phyloP scores from a whole-genome alignment of 2,888 invertebrate genomes.

The Formica aserva region DNA sequence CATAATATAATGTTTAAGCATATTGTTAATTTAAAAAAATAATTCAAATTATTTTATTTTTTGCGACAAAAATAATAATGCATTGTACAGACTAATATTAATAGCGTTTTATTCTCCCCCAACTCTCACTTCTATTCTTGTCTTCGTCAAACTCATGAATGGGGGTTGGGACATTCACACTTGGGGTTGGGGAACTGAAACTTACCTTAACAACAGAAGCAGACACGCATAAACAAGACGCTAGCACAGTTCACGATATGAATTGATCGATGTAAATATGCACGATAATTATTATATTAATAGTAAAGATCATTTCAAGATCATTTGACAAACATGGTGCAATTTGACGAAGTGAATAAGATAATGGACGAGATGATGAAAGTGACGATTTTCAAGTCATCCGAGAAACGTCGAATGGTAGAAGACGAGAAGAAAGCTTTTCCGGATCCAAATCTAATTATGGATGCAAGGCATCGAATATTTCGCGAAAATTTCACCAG shows the following conservation, averaged over 20 bases:
- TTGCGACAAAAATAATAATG: background rate
- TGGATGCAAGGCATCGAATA: conserved; percentile 78
- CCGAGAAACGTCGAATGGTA: conserved; percentile 72
- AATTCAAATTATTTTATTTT: background rate
- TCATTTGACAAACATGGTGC: conserved; percentile 63
- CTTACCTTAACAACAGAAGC: conserved; percentile 77
- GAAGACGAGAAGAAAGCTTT: conserved; percentile 63
- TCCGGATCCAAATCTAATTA: conserved; percentile 79
- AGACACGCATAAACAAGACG: conserved; percentile 72
- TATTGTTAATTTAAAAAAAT: background rate
- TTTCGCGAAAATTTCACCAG: conserved; percentile 66
- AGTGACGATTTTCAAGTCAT: conserved; percentile 73
- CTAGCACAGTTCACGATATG: conserved; percentile 18
- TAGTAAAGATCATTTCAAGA: background rate
- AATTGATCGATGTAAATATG: background rate
- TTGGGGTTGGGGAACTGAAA: conserved; percentile 39
- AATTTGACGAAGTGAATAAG: conserved; percentile 74
- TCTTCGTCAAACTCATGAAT: conserved; percentile 50
- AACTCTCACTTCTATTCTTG: conserved; percentile 12
- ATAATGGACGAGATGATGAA: conserved; percentile 79
- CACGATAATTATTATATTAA: background rate
- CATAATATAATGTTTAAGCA: background rate
- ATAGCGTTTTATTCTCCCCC: background rate
- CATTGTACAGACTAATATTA: background rate
- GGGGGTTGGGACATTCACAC: conserved; percentile 52